Conservation (phyloP, 2,797 vertebrate genomes). For the Siniperca scherzeri region DNA sequence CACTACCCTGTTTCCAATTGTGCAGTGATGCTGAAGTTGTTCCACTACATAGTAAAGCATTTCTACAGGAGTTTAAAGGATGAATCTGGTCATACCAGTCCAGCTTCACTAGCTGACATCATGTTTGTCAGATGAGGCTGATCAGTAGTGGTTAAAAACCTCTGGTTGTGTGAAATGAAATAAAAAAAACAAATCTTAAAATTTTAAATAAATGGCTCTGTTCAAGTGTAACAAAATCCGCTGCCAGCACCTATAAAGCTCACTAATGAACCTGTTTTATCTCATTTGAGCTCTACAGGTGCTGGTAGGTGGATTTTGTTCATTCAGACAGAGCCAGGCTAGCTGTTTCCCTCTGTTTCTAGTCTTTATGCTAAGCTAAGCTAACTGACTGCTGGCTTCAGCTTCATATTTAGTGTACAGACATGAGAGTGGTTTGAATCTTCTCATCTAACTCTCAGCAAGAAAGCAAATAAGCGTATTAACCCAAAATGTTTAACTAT, state of each 20-base stretch:
- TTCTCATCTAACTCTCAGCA: background rate
- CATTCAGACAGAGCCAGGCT: background rate
- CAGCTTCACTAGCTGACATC: background rate
- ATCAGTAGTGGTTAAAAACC: background rate
- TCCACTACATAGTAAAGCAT: background rate
- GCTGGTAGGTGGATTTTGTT: background rate
- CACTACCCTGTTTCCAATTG: background rate
- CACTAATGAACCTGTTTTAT: background rate
- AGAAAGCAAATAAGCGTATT: background rate
- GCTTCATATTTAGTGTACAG: background rate
- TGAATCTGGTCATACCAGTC: background rate
- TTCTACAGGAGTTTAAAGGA: background rate
- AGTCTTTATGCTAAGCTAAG: background rate
- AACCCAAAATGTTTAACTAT: background rate
- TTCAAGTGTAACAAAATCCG: background rate
- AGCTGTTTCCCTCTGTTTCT: too few species aligned
- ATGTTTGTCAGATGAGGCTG: background rate
- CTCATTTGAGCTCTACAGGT: background rate
- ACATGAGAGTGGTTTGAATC: background rate
- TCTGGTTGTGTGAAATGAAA: background rate
- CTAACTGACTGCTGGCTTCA: background rate
- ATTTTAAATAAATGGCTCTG: background rate
- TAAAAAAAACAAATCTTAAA: background rate
- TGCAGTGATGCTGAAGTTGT: conserved; percentile 11
- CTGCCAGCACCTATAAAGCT: background rate